These are phyloP conservation scores for Geotria australis DNA, from an alignment of 2,797 vertebrate genomes.

Conservation along the genomic window DNA sequence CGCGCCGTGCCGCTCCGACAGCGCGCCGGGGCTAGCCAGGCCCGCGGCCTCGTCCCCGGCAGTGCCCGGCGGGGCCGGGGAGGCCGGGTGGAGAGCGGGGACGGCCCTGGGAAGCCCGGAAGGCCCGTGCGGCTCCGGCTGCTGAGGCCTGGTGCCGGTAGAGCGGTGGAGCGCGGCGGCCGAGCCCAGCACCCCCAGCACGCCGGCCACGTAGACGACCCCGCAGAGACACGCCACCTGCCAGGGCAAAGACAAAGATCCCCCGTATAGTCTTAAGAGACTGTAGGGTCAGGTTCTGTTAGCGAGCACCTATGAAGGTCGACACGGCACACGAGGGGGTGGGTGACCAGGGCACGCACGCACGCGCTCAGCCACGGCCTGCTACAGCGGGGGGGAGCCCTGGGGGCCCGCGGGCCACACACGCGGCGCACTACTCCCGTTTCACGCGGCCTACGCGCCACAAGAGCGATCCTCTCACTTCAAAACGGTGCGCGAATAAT, in stretches of 20 bases:
- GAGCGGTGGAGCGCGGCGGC: slow-evolving; percentile 7
- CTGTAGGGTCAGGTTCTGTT: too few relatives aligned
- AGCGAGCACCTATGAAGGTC: too few relatives aligned
- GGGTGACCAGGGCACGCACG: accelerated
- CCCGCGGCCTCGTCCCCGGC: too few relatives aligned
- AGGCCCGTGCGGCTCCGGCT: neutral
- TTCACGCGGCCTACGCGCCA: neutral
- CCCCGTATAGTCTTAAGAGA: too few relatives aligned
- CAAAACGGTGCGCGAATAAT: too few relatives aligned
- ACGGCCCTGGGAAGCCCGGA: slow-evolving; percentile 1
- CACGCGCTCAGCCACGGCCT: neutral
- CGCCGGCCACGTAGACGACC: slow-evolving; percentile 49
- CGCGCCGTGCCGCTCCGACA: too few relatives aligned
- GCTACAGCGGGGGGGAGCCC: neutral
- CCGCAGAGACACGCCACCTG: slow-evolving; percentile 61
- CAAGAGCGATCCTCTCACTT: neutral
- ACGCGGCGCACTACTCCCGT: neutral
- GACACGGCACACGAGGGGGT: too few relatives aligned
- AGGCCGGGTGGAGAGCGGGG: neutral
- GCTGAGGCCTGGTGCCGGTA: neutral
- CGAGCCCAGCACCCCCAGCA: slow-evolving; percentile 36
- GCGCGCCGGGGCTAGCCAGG: too few relatives aligned
- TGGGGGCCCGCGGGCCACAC: neutral
- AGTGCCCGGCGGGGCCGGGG: slow-evolving; percentile 11
- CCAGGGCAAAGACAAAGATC: too few relatives aligned